Conservation (phyloP, 1,140 invertebrate genomes). For the Gryllus bimaculatus region DNA sequence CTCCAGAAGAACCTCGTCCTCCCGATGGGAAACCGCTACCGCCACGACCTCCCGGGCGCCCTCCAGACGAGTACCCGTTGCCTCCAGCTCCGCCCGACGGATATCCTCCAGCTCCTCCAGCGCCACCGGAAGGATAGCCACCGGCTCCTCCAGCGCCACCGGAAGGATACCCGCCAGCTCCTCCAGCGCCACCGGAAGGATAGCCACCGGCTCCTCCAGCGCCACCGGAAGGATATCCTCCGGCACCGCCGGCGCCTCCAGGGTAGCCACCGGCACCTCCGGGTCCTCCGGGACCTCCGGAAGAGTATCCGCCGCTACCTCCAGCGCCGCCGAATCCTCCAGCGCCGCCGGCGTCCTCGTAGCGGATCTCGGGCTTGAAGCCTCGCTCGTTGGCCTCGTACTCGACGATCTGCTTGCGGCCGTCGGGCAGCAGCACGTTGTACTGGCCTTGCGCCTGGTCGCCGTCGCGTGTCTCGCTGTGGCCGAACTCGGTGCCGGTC, state of each 20-base stretch:
- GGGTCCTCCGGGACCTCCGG: slow-evolving; percentile 29
- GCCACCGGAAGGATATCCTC: slow-evolving; percentile 15
- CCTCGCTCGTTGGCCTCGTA: slow-evolving; percentile 52
- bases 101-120: slow-evolving; percentile 16
- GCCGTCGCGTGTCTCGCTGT: slow-evolving; percentile 51
- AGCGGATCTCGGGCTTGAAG: slow-evolving; percentile 55
- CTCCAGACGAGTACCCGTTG: slow-evolving; percentile 21
- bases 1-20: background rate
- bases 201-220: slow-evolving; percentile 17
- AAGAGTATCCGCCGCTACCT: slow-evolving; percentile 25
- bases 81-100: too few relatives aligned
- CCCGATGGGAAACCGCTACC: slow-evolving; percentile 27
- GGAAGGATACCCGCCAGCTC: background rate
- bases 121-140: slow-evolving; percentile 13
- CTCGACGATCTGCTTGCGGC: slow-evolving; percentile 52
- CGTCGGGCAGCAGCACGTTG: slow-evolving; percentile 53
- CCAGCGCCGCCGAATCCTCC: slow-evolving; percentile 10
- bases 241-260: slow-evolving; percentile 5
- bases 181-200: slow-evolving; percentile 10
- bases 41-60: slow-evolving; percentile 28
- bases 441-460: slow-evolving; percentile 50
- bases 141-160: slow-evolving; percentile 7
- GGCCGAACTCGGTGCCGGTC: slow-evolving; percentile 42
- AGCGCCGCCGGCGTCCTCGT: slow-evolving; percentile 37
- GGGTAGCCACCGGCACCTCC: slow-evolving; percentile 16